Conservation (phyloP, 2,113 vertebrate species). For the Camarhynchus parvulus region DNA sequence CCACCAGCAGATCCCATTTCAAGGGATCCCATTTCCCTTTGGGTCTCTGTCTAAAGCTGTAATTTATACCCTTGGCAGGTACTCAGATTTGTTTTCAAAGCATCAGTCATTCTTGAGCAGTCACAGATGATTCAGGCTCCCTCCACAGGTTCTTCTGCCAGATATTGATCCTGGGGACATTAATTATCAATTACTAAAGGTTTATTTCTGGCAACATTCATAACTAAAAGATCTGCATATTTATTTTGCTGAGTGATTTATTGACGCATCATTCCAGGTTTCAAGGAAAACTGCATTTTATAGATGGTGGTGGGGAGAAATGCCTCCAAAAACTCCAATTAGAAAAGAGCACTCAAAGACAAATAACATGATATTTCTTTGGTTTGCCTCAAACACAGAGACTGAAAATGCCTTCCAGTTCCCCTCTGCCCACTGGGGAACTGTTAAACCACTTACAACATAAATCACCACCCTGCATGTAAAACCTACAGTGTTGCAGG, state of each 20-base stretch:
- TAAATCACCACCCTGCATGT: not conserved
- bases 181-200: conserved; percentile 82
- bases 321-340: conserved; percentile 71
- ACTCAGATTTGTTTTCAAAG: conserved; percentile 51
- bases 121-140: conserved; percentile 70
- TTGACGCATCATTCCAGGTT: conserved; percentile 63
- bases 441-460: not conserved
- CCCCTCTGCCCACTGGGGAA: not conserved
- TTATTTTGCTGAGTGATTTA: conserved; percentile 79
- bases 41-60: conserved; percentile 18
- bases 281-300: conserved; percentile 73
- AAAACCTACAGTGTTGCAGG: not conserved
- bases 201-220: conserved; percentile 73
- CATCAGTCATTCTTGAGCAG: conserved; percentile 69
- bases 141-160: conserved; percentile 70
- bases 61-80: conserved; percentile 72
- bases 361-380: conserved; percentile 39
- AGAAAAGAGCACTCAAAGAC: conserved; percentile 52
- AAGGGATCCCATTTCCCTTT: not conserved
- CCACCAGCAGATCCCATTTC: not conserved
- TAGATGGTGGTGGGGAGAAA: conserved; percentile 11
- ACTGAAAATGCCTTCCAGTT: not conserved
- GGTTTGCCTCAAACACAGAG: not conserved
- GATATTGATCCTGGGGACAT: conserved; percentile 78
- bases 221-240: conserved; percentile 68